These are phyloP conservation scores for Acromyrmex charruanus DNA, from an alignment of 1,140 invertebrate genomes.

Conservation along the genomic window DNA sequence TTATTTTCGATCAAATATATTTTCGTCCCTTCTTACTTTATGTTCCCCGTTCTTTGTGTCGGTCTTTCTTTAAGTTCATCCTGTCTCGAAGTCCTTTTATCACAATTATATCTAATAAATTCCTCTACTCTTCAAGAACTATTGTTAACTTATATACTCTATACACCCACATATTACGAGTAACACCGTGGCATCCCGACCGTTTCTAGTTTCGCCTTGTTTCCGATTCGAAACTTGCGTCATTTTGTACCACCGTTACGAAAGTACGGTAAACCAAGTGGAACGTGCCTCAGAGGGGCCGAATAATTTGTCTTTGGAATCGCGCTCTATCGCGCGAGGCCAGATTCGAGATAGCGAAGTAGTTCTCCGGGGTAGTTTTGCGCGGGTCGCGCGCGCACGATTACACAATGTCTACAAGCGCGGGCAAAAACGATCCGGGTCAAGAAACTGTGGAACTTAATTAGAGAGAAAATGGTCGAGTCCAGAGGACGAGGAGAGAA, in stretches of 20 bases:
- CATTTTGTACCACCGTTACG: constrained; percentile 35
- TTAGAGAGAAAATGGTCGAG: constrained; percentile 68
- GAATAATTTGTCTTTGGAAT: constrained; percentile 65
- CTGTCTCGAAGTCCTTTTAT: neutral
- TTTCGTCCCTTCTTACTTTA: neutral
- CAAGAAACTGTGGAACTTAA: constrained; percentile 72
- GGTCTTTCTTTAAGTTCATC: constrained; percentile 11
- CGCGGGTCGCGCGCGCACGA: constrained; percentile 30
- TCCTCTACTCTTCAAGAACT: constrained; percentile 1
- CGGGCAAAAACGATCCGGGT: constrained; percentile 65
- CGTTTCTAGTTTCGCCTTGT: constrained; percentile 40
- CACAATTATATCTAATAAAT: neutral
- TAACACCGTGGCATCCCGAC: neutral
- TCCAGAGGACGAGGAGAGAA: neutral
- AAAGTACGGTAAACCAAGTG: constrained; percentile 45
- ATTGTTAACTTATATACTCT: neutral
- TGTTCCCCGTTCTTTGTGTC: neutral
- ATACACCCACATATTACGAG: neutral
- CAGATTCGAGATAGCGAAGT: constrained; percentile 39
- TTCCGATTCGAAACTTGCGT: constrained; percentile 51
- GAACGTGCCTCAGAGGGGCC: constrained; percentile 47
- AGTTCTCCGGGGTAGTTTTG: constrained; percentile 39
- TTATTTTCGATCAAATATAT: neutral
- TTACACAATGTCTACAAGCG: constrained; percentile 62
- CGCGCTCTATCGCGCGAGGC: constrained; percentile 44